phyloP scores from a whole-genome alignment of 2,888 invertebrate species.

The Physocephala rufipes region DNA sequence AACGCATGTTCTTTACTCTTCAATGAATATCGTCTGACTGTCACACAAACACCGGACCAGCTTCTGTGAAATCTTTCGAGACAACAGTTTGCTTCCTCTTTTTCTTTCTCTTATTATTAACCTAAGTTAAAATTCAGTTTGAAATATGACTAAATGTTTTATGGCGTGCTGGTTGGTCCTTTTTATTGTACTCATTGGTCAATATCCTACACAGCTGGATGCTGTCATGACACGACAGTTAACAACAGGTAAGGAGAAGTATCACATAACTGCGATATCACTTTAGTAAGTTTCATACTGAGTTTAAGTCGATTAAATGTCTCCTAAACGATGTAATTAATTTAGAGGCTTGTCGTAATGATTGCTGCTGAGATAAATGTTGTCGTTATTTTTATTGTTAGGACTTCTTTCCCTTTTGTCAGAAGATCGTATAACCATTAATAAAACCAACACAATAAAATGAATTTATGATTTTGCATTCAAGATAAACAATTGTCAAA shows the following conservation, averaged over 20 bases:
- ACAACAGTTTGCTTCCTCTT: conserved; percentile 26
- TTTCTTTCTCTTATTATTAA: background rate
- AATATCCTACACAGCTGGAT: conserved; percentile 57
- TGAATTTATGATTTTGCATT: too few relatives aligned
- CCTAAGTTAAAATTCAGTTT: conserved; percentile 34
- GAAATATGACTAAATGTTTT: conserved; percentile 55
- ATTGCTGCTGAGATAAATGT: too few relatives aligned
- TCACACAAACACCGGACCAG: conserved; percentile 56
- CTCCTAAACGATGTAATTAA: too few relatives aligned
- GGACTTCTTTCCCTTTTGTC: too few relatives aligned
- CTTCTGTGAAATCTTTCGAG: too few relatives aligned
- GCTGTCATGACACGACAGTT: conserved; percentile 58
- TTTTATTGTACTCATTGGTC: conserved; percentile 36
- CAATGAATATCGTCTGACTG: background rate
- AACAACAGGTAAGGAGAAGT: conserved; percentile 55
- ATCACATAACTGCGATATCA: background rate
- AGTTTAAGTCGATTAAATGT: too few relatives aligned
- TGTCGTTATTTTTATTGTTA: too few relatives aligned
- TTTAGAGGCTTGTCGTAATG: too few relatives aligned
- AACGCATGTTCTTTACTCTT: background rate
- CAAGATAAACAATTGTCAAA: too few relatives aligned
- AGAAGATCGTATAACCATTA: too few relatives aligned
- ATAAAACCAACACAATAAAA: too few relatives aligned
- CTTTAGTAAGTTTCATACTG: too few relatives aligned
- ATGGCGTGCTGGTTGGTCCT: conserved; percentile 52